Base-by-base conservation (phyloP, 2,888 invertebrate species). In the Xylota sylvarum region DNA sequence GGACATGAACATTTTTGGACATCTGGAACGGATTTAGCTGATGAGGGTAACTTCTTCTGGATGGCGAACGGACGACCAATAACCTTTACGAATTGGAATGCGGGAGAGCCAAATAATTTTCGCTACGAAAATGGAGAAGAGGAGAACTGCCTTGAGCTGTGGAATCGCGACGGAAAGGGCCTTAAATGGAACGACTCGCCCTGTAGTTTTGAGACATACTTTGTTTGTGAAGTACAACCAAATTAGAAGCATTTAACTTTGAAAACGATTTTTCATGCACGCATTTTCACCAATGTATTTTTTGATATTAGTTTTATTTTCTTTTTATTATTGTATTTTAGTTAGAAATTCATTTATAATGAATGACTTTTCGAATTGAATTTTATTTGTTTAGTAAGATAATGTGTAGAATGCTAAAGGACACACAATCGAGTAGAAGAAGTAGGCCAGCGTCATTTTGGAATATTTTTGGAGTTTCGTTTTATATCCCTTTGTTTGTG, bases 1-100 rank as follows among this genome's bases (percentile, higher is more conserved):
- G 97, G 97, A 14, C 95, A 97, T 90, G 97, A 98, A 90, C 97
- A 98, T 91, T 98, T 98, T 93, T 98, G 97, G 97, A 97, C 97
- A 80, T 97, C 97, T 6, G 97, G 97, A 89, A 97, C 97, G 5
- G 97, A 97, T 92, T 94, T 97, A 90, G 97, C 97, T 14, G 97
- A 97, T 90, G 97, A 97, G 91, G 97, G 97, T 17, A 95, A 95
- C 90, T 97, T 97, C 94, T 97, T 97, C 94, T 97, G 97, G 97
- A 97, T 97, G 97, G 96, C 97, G 10, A 97, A 96, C 80, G 97
- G 97, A 3, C 94, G 96, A 83, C 97, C 97, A 0, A 94, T 98
- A 64, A 97, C 97, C 32, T 98, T 97, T 93, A 97, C 97, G 89
- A 97, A 97, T 93, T 97, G 97, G 97, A 97, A 97, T 93, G 97